Conservation (phyloP, 2,113 vertebrate genomes). For the Hirundichthys speculiger region DNA sequence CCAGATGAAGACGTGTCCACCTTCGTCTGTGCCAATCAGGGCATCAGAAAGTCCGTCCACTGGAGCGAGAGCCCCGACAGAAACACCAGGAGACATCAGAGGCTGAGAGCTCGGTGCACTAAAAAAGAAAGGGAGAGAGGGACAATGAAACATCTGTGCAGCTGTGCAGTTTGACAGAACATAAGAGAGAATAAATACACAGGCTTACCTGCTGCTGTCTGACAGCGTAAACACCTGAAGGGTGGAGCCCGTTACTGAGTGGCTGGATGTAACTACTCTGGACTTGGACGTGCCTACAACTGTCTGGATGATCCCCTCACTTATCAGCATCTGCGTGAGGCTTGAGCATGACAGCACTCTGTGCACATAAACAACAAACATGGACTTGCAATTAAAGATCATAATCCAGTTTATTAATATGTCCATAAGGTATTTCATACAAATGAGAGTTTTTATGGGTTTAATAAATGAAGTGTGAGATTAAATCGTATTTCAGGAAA, state of each 20-base stretch:
- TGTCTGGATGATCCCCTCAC: conserved; percentile 50
- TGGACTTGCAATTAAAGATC: not conserved
- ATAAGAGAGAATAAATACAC: not conserved
- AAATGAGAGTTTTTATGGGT: no score
- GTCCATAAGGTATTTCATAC: not conserved
- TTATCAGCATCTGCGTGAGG: conserved; percentile 42
- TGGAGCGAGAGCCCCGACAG: conserved; percentile 55
- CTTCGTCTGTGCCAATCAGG: conserved; percentile 67
- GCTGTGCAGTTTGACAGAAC: not conserved
- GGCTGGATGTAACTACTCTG: conserved; percentile 62
- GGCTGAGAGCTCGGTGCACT: conserved; percentile 27
- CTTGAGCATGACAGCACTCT: conserved; percentile 67
- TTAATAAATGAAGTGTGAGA: no score
- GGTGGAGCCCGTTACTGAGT: conserved; percentile 25
- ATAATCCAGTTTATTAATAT: not conserved
- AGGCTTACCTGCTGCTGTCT: conserved; percentile 52
- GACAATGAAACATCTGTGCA: not conserved
- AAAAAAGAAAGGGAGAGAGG: not conserved
- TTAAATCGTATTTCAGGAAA: no score
- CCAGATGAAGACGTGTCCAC: conserved; percentile 65
- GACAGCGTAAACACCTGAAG: conserved; percentile 60
- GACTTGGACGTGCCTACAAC: conserved; percentile 42
- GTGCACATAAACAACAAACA: conserved; percentile 3
- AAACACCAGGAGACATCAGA: conserved; percentile 55
- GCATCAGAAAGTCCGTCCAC: conserved; percentile 68